Evolutionary conservation across 1,140 invertebrate species (phyloP).

Genomic region (Megalopta genalis): DNA sequence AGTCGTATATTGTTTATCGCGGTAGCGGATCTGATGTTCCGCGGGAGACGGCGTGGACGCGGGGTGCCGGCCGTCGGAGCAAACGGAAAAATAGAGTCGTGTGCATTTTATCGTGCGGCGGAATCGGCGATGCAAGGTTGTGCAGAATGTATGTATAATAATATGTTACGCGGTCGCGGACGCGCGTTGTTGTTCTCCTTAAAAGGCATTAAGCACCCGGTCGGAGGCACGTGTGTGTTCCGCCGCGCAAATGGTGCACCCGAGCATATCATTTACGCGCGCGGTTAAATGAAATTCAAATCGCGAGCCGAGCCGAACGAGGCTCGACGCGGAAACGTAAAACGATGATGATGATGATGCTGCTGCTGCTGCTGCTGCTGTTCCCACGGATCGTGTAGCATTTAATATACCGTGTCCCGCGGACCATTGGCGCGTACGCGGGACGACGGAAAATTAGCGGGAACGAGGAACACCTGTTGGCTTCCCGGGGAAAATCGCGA

Average conservation of each 20-base stretch:
- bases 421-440: too few species aligned
- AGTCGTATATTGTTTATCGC: too few species aligned
- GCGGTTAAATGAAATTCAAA: neutral
- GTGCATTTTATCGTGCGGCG: slow-evolving; percentile 19
- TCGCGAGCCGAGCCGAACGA: neutral
- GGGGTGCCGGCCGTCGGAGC: neutral
- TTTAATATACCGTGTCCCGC: too few species aligned
- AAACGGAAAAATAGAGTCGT: neutral
- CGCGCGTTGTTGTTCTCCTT: slow-evolving; percentile 54
- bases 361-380: too few species aligned
- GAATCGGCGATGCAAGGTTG: slow-evolving; percentile 45
- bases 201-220: slow-evolving; percentile 57
- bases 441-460: too few species aligned
- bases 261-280: slow-evolving; percentile 12
- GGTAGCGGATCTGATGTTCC: too few species aligned
- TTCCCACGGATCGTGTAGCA: neutral
- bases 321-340: neutral
- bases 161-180: slow-evolving; percentile 38
- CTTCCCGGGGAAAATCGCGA: too few species aligned
- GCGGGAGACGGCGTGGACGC: too few species aligned
- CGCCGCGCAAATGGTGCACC: neutral
- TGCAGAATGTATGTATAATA: slow-evolving; percentile 21
- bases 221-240: slow-evolving; percentile 19
- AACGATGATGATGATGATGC: too few species aligned
- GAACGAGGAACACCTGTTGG: too few species aligned